These are phyloP conservation scores for Microctonus aethiopoides DNA, from an alignment of 2,888 invertebrate genomes.

Conservation along the genomic window DNA sequence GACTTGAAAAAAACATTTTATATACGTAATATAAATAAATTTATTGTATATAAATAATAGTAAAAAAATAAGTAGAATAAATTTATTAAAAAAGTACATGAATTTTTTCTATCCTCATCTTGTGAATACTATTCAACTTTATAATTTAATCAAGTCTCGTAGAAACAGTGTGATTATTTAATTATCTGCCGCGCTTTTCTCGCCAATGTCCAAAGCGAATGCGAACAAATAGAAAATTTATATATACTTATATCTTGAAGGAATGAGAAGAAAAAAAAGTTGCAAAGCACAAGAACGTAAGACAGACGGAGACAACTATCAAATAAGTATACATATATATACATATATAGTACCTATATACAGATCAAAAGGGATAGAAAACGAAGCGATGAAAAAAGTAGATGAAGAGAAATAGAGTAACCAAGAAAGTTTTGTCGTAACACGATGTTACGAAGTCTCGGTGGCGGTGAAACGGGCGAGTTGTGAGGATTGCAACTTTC, in stretches of 20 bases:
- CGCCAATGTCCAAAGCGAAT: background rate
- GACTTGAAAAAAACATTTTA: background rate
- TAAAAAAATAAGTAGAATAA: background rate
- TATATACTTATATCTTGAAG: background rate
- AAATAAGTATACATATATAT: too few species aligned
- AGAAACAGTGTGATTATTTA: background rate
- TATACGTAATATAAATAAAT: background rate
- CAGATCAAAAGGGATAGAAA: background rate
- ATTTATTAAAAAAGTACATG: conserved; percentile 4
- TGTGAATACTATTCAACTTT: background rate
- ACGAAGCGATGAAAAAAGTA: background rate
- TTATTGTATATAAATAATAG: background rate
- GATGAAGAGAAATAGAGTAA: background rate
- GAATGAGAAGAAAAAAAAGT: background rate
- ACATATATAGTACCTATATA: too few species aligned
- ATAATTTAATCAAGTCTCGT: background rate
- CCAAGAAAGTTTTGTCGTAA: conserved; percentile 29
- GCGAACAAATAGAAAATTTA: background rate
- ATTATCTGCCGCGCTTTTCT: background rate
- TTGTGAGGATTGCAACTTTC: conserved; percentile 16
- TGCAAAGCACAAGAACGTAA: background rate
- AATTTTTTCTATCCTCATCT: background rate
- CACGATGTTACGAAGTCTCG: conserved; percentile 28
- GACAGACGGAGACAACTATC: background rate
- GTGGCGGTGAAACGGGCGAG: conserved; percentile 15